Percentiles rank a stretch among this genome's conserved stretches.
These are phyloP conservation scores for Amblyopsis rosae DNA, from an alignment of 2,113 vertebrate species.

Conservation along the genomic window DNA sequence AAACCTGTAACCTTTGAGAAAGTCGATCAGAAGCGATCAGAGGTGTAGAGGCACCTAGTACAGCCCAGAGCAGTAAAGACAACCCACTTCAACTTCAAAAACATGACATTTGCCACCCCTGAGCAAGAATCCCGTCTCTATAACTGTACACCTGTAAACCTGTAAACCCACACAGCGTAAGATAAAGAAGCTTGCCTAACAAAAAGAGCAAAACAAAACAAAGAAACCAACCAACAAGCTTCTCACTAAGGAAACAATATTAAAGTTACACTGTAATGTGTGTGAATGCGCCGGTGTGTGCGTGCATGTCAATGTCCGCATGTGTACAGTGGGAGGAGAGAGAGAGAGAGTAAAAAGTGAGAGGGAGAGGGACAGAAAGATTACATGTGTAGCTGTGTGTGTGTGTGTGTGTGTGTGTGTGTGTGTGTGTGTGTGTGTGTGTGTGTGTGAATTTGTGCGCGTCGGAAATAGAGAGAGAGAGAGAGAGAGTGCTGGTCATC, in stretches of 20 bases:
- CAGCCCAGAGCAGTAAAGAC: slow-evolving; percentile 75
- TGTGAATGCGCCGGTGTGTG: slow-evolving; percentile 15
- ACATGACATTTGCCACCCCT: slow-evolving; percentile 76
- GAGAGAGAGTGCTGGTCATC: slow-evolving; percentile 62
- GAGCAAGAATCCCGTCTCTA: slow-evolving; percentile 70
- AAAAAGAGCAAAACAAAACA: not conserved
- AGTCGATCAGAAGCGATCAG: slow-evolving; percentile 74
- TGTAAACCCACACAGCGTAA: slow-evolving; percentile 68
- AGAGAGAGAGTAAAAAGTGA: not conserved
- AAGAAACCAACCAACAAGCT: slow-evolving; percentile 13
- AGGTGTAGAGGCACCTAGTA: slow-evolving; percentile 69
- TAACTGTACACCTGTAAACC: slow-evolving; percentile 70
- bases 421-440: slow-evolving; percentile 6
- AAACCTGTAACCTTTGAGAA: slow-evolving; percentile 75
- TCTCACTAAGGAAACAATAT: slow-evolving; percentile 59
- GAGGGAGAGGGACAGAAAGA: not conserved
- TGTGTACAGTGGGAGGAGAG: not conserved
- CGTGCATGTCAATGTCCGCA: not conserved
- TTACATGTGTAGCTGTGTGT: not conserved
- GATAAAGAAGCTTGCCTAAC: slow-evolving; percentile 22
- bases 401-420: slow-evolving; percentile 20
- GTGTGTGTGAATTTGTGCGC: slow-evolving; percentile 9
- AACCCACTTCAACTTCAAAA: slow-evolving; percentile 77
- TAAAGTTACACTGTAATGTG: slow-evolving; percentile 64
- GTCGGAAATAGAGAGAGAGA: slow-evolving; percentile 31